These are phyloP conservation scores for Pyxicephalus adspersus DNA, from an alignment of 2,113 vertebrate genomes.

Conservation along the genomic window DNA sequence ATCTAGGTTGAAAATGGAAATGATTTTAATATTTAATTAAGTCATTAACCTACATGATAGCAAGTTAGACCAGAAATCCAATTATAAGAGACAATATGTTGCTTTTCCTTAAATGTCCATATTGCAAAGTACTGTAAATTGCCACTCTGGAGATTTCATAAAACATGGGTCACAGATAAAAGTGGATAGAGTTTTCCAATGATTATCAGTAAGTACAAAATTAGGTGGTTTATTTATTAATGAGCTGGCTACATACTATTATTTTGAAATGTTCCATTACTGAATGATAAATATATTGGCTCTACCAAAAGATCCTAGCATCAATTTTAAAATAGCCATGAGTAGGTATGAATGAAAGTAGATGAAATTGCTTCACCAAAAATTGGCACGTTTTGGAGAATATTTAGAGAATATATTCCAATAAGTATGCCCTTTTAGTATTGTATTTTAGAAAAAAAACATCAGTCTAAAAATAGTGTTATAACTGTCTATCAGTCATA, in stretches of 20 bases:
- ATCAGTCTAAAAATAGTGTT: no score
- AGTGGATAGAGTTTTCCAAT: conserved; percentile 62
- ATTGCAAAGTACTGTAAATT: conserved; percentile 60
- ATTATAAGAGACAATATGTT: conserved; percentile 70
- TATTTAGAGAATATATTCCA: no score
- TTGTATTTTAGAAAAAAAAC: no score
- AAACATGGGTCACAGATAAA: conserved; percentile 69
- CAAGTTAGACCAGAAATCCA: conserved; percentile 56
- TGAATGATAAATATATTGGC: neutral
- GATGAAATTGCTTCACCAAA: no score
- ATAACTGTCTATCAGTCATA: no score
- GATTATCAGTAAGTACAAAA: conserved; percentile 29
- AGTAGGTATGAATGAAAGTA: no score
- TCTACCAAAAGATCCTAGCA: no score
- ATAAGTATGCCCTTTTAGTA: no score
- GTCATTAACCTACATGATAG: conserved; percentile 75
- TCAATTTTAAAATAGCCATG: no score
- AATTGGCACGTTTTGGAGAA: no score
- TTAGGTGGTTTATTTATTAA: conserved; percentile 32
- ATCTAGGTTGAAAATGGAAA: conserved; percentile 71
- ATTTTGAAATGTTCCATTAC: neutral
- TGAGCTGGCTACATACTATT: conserved; percentile 5
- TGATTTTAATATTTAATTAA: conserved; percentile 76
- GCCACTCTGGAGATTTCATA: conserved; percentile 65
- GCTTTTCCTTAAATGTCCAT: conserved; percentile 66